A percentile compares a stretch with the other conserved stretches of the same genome.
phyloP scores from a whole-genome alignment of 2,888 invertebrate genomes.

The Conops quadrifasciatus region DNA sequence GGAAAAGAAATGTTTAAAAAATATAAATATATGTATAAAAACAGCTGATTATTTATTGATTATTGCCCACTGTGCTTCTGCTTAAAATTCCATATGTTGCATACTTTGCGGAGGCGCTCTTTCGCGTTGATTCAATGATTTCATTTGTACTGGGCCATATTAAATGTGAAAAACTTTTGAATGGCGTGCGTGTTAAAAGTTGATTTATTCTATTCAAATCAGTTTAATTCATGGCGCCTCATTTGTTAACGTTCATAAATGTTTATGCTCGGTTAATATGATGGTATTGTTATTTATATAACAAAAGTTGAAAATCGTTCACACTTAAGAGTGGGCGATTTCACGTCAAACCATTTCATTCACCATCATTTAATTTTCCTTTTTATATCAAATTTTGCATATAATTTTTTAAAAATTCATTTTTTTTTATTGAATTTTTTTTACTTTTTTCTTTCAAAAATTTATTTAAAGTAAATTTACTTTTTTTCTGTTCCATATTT shows the following conservation, averaged over 20 bases:
- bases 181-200: conserved; percentile 12
- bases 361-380: too few relatives aligned
- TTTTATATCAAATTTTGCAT: neutral
- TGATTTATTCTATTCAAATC: conserved; percentile 13
- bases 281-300: neutral
- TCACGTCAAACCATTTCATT: too few relatives aligned
- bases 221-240: conserved; percentile 8
- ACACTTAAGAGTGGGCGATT: too few relatives aligned
- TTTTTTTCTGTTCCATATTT: neutral
- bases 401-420: too few relatives aligned
- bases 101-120: neutral
- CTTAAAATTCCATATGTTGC: neutral
- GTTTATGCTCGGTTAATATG: neutral
- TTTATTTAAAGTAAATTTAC: neutral
- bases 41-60: too few relatives aligned
- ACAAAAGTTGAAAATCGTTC: neutral
- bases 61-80: neutral
- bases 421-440: too few relatives aligned
- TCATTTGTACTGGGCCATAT: neutral
- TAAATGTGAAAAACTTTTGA: neutral
- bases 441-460: neutral
- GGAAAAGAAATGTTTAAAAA: neutral
- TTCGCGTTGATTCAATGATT: neutral
- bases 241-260: neutral
- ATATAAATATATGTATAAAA: too few relatives aligned